Evolutionary conservation across 2,888 invertebrate genomes (phyloP).

Genomic region (Ichneumoninae sp.): DNA sequence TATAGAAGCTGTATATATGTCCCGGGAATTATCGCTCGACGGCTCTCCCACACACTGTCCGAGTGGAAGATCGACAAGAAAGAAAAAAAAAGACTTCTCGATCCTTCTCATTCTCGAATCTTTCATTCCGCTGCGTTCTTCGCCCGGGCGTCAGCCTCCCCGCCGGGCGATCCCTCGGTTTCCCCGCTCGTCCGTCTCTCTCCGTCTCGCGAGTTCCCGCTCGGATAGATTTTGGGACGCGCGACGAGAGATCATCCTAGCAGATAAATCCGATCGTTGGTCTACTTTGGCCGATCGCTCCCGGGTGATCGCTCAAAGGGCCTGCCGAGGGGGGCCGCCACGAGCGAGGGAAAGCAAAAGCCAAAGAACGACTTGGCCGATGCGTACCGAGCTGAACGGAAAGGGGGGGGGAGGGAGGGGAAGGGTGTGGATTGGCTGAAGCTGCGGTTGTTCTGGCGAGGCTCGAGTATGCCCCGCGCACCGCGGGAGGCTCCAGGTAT

Average conservation of each 20-base stretch:
- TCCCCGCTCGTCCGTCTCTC: conserved; percentile 67
- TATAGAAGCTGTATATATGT: conserved; percentile 52
- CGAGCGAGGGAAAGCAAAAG: conserved; percentile 52
- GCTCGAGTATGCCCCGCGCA: conserved; percentile 15
- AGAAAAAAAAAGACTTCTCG: conserved; percentile 50
- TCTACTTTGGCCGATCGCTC: conserved; percentile 71
- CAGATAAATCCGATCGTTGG: conserved; percentile 71
- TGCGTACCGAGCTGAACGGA: neutral
- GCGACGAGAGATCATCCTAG: conserved; percentile 60
- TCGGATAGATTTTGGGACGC: conserved; percentile 33
- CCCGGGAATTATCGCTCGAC: conserved; percentile 59
- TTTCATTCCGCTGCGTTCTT: conserved; percentile 43
- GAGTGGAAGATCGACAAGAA: conserved; percentile 54
- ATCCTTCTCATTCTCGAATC: conserved; percentile 53
- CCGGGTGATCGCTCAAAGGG: conserved; percentile 65
- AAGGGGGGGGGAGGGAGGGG: conserved; percentile 13
- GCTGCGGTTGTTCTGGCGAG: neutral
- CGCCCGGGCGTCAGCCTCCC: conserved; percentile 57
- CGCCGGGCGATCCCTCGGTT: conserved; percentile 55
- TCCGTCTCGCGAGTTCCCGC: conserved; percentile 64
- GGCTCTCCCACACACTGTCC: conserved; percentile 60
- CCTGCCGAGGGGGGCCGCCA: conserved; percentile 24
- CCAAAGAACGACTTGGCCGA: conserved; percentile 27
- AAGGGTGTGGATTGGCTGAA: conserved; percentile 13
- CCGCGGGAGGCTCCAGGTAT: conserved; percentile 39